Evolutionary conservation across 2,113 vertebrate species (phyloP).

Genomic region (Hemichromis elongatus): DNA sequence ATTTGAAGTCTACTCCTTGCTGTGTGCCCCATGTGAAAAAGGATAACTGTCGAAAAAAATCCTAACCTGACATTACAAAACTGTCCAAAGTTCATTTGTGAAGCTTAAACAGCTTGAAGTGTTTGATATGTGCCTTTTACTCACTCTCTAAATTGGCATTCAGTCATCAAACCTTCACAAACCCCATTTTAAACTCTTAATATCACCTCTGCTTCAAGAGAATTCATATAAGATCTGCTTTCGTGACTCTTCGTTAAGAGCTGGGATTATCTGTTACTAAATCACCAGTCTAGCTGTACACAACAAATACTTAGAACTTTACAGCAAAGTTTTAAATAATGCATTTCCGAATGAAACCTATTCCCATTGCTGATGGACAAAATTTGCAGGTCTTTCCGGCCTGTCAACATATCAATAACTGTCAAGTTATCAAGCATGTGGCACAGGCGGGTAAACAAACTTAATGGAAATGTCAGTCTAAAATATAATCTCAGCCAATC

Average conservation of each 20-base stretch:
- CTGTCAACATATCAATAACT: constrained; percentile 48
- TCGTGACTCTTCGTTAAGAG: not conserved
- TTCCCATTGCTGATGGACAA: not conserved
- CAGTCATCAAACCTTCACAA: not conserved
- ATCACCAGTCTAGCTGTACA: not conserved
- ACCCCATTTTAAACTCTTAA: not conserved
- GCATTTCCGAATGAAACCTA: not conserved
- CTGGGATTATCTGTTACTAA: not conserved
- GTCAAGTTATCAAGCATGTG: constrained; percentile 11
- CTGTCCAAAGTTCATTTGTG: not conserved
- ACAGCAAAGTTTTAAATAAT: not conserved
- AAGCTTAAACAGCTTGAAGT: not conserved
- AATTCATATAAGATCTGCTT: not conserved
- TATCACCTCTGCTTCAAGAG: not conserved
- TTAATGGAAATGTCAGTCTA: constrained; percentile 38
- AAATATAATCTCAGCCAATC: constrained; percentile 33
- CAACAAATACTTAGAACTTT: not conserved
- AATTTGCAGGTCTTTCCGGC: not conserved
- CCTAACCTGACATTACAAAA: not conserved
- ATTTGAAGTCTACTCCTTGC: not conserved
- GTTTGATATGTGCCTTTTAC: not conserved
- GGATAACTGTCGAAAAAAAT: not conserved
- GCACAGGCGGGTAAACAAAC: constrained; percentile 17
- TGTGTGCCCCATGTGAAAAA: not conserved
- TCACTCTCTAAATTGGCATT: not conserved